Evolutionary conservation across 2,797 vertebrate genomes (phyloP).

Genomic region (Syndactyla subalaris): DNA sequence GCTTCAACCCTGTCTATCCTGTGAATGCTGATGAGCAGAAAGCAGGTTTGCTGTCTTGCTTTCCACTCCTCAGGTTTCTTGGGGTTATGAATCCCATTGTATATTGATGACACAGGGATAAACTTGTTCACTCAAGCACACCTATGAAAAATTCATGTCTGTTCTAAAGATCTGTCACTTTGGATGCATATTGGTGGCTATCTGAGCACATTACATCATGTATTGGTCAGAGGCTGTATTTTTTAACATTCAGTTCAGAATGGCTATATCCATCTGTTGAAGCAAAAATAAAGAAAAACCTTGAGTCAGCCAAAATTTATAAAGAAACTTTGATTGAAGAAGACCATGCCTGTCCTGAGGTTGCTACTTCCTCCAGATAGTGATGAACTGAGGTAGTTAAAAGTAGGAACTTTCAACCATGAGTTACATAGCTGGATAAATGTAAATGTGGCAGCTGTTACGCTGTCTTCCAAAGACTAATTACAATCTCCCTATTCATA

Average conservation of each 20-base stretch:
- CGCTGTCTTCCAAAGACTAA: not conserved
- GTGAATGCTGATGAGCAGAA: not conserved
- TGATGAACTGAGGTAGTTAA: not conserved
- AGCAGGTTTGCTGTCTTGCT: not conserved
- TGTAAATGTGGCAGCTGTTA: not conserved
- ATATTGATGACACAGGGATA: constrained; percentile 42
- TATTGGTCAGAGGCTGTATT: not conserved
- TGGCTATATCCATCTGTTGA: not conserved
- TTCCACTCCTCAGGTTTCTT: not conserved
- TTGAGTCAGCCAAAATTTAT: not conserved
- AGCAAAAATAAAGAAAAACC: not conserved
- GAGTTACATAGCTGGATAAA: not conserved
- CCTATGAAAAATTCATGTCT: constrained; percentile 33
- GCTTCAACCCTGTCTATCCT: not conserved
- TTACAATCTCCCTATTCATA: not conserved
- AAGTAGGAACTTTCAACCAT: not conserved
- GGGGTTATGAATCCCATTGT: not conserved
- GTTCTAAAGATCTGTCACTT: constrained; percentile 16
- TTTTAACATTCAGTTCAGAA: not conserved
- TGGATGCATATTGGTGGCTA: not conserved
- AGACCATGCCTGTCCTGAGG: not conserved
- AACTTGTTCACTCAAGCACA: constrained; percentile 9
- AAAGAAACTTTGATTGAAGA: not conserved
- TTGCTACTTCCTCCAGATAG: not conserved
- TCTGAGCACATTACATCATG: not conserved